Percentiles rank a stretch among this genome's conserved stretches.
Conservation (phyloP, 2,797 vertebrate genomes). For the Anguilla obscura region DNA sequence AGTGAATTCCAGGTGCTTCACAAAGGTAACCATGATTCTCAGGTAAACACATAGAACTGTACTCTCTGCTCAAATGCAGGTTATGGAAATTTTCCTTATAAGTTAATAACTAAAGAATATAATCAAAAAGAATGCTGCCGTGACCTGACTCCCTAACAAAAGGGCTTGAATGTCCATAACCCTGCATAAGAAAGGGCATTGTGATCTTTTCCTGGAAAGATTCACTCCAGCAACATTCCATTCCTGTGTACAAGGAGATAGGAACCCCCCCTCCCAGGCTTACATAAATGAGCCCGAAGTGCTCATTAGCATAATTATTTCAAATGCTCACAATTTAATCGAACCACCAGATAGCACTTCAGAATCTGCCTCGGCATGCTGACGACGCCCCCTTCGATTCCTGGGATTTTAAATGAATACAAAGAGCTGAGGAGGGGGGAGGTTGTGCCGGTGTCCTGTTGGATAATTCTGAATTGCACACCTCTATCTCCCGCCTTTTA, state of each 20-base stretch:
- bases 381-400: neutral
- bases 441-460: neutral
- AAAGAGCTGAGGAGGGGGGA: neutral
- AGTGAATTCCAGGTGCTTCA: neutral
- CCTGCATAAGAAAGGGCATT: neutral
- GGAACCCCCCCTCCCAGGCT: neutral
- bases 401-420: neutral
- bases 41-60: too few relatives aligned
- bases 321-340: conserved; percentile 11
- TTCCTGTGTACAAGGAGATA: neutral
- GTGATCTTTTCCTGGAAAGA: neutral
- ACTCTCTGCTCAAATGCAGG: too few relatives aligned
- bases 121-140: too few relatives aligned
- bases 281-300: conserved; percentile 13
- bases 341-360: neutral
- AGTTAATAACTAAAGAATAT: too few relatives aligned
- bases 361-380: conserved; percentile 15
- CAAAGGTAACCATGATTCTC: neutral
- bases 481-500: neutral
- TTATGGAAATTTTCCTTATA: too few relatives aligned
- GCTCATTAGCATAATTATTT: conserved; percentile 17
- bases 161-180: neutral
- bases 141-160: neutral
- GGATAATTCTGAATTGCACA: neutral
- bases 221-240: neutral